These are phyloP conservation scores for Sipha flava DNA, from an alignment of 1,140 invertebrate genomes.

Conservation along the genomic window DNA sequence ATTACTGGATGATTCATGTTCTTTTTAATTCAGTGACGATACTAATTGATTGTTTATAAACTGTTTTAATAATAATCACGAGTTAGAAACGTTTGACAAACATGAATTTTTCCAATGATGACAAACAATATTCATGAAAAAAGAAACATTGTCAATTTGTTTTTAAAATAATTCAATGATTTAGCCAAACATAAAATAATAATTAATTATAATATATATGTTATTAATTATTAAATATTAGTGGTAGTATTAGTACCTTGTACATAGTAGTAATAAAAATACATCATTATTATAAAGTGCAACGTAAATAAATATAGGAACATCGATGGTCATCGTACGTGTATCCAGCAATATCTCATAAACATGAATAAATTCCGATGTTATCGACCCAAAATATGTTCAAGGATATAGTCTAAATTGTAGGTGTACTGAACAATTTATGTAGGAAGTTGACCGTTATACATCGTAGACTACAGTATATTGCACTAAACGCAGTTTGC, in stretches of 20 bases:
- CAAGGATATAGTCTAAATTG: slow-evolving; percentile 11
- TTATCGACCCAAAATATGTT: slow-evolving; percentile 4
- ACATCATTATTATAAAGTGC: background rate
- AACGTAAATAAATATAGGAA: background rate
- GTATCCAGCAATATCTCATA: background rate
- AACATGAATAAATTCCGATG: background rate
- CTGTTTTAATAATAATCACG: background rate
- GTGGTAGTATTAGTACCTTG: too few species aligned
- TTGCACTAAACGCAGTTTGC: background rate
- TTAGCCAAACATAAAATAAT: background rate
- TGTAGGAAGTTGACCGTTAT: slow-evolving; percentile 28
- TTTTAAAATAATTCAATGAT: background rate
- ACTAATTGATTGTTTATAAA: background rate
- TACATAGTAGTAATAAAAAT: too few species aligned
- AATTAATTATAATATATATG: too few species aligned
- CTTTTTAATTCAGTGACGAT: background rate
- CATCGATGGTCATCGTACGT: background rate
- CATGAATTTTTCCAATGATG: background rate
- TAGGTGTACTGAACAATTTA: background rate
- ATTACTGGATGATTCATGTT: background rate
- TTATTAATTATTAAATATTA: too few species aligned
- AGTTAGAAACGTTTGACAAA: background rate
- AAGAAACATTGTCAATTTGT: background rate
- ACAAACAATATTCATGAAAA: background rate
- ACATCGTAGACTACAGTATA: too few species aligned